Percentiles rank a stretch among this genome's conserved stretches.
Conservation (phyloP, 2,113 vertebrate species). For the Cynoglossus semilaevis region DNA sequence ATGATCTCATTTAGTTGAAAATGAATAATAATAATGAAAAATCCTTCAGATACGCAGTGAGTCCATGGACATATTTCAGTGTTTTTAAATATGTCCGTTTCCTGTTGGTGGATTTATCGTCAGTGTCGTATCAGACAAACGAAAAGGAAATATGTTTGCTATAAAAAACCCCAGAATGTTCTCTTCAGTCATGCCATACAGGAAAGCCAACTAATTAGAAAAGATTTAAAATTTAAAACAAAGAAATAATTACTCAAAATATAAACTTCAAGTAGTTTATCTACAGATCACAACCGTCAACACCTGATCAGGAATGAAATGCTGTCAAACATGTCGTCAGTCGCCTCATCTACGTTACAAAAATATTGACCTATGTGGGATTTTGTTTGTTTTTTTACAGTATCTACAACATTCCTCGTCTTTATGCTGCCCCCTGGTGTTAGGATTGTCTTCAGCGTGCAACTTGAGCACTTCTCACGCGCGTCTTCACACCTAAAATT, state of each 20-base stretch:
- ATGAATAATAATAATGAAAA: no score
- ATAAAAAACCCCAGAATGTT: no score
- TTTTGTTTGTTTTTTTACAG: constrained; percentile 78
- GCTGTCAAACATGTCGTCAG: constrained; percentile 38
- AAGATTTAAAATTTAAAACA: no score
- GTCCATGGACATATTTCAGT: no score
- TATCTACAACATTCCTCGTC: constrained; percentile 74
- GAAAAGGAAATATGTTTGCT: no score
- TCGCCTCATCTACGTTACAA: constrained; percentile 69
- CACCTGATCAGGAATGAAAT: constrained; percentile 35
- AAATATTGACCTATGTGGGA: constrained; percentile 74
- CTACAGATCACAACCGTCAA: constrained; percentile 63
- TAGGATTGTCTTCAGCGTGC: constrained; percentile 66
- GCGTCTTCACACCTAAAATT: constrained; percentile 22
- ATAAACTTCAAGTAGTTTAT: constrained; percentile 65
- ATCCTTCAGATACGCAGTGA: no score
- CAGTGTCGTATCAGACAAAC: no score
- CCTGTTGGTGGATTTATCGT: no score
- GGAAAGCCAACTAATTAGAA: no score
- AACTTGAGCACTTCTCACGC: constrained; percentile 41
- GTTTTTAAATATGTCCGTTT: no score
- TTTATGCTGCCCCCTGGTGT: constrained; percentile 45
- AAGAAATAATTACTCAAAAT: background rate
- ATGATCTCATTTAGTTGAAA: no score
- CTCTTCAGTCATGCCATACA: no score